Conservation (phyloP, 2,113 vertebrate species). For the Ivindomyrus marchei region DNA sequence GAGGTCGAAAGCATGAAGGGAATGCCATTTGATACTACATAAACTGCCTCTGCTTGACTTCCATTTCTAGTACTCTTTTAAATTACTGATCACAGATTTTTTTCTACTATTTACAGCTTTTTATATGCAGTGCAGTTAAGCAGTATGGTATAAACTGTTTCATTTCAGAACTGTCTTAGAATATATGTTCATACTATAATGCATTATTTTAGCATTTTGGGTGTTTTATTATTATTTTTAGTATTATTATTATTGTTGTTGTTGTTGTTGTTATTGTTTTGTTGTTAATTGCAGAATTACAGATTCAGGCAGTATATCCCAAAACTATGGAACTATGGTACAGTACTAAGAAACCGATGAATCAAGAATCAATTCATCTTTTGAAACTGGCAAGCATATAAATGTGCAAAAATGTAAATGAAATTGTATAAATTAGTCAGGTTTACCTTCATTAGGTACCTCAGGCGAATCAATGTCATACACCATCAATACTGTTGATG, state of each 20-base stretch:
- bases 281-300: background rate
- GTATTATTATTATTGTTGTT: background rate
- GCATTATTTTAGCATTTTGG: background rate
- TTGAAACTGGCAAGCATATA: background rate
- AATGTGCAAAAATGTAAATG: background rate
- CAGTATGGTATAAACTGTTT: background rate
- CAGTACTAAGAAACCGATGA: background rate
- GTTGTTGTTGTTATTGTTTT: background rate
- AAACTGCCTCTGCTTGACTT: background rate
- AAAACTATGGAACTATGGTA: background rate
- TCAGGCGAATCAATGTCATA: background rate
- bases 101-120: background rate
- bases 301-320: background rate
- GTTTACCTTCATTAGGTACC: background rate
- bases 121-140: background rate
- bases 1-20: background rate
- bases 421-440: background rate
- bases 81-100: background rate
- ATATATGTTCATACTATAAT: background rate
- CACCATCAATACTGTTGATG: background rate
- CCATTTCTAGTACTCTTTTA: background rate
- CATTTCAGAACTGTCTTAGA: background rate
- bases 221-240: background rate
- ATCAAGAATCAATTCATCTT: slow-evolving; percentile 40
- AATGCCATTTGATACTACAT: background rate